These are phyloP conservation scores for Philereme transversata DNA, from an alignment of 2,888 invertebrate genomes.

Conservation along the genomic window DNA sequence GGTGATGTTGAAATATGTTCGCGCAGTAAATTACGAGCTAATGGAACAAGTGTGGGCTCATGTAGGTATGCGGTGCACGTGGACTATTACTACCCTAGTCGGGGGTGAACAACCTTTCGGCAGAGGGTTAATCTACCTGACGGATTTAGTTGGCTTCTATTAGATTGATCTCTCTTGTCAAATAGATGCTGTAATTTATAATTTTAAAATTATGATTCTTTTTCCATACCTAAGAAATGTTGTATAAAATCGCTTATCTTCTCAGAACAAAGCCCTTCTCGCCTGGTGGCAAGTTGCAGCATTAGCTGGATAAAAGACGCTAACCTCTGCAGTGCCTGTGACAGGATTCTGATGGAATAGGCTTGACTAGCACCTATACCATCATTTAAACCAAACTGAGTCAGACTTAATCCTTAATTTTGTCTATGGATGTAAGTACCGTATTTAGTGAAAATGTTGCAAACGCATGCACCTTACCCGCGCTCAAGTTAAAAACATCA, in stretches of 20 bases:
- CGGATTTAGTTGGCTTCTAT: conserved; percentile 20
- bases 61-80: conserved; percentile 45
- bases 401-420: too few species aligned
- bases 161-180: neutral
- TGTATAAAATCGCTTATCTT: too few species aligned
- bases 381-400: too few species aligned
- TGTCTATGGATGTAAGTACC: too few species aligned
- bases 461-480: conserved; percentile 55
- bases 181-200: neutral
- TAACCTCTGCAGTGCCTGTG: too few species aligned
- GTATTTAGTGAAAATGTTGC: conserved; percentile 26
- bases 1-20: conserved; percentile 67
- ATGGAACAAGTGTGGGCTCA: conserved; percentile 63
- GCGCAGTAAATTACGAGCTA: conserved; percentile 63
- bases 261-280: too few species aligned
- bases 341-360: too few species aligned
- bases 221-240: too few species aligned
- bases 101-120: conserved; percentile 67
- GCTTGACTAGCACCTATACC: too few species aligned
- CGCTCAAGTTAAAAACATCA: conserved; percentile 31
- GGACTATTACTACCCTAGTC: conserved; percentile 49
- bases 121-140: conserved; percentile 53
- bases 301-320: too few species aligned
- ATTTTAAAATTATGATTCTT: too few species aligned
- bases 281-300: too few species aligned